Percentiles rank a stretch among this genome's conserved stretches.
phyloP scores from a whole-genome alignment of 1,140 invertebrate species.

The Eufriesea mexicana region DNA sequence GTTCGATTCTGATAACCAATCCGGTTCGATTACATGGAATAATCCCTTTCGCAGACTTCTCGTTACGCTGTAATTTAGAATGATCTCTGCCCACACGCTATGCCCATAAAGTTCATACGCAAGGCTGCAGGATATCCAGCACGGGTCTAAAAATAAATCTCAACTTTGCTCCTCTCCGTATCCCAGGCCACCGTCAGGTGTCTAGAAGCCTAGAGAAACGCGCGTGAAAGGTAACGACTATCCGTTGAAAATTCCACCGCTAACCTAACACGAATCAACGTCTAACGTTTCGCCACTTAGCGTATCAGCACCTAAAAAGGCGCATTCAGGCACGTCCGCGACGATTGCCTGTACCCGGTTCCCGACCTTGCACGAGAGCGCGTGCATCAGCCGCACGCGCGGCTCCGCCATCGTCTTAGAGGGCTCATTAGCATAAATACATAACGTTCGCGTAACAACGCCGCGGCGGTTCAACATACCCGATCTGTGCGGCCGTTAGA shows the following conservation, averaged over 20 bases:
- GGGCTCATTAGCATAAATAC: conserved; percentile 67
- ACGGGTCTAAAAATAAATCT: no score
- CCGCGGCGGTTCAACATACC: conserved; percentile 58
- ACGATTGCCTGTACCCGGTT: neutral
- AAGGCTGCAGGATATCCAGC: no score
- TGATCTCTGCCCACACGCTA: no score
- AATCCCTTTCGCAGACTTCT: no score
- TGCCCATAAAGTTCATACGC: no score
- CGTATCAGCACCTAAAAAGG: neutral
- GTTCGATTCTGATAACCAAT: no score
- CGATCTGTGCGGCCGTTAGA: conserved; percentile 37
- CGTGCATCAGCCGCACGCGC: neutral
- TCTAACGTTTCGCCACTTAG: neutral
- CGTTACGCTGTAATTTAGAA: no score
- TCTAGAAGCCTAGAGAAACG: neutral
- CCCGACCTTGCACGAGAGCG: neutral
- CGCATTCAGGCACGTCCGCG: neutral
- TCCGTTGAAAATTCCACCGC: neutral
- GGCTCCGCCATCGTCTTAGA: conserved; percentile 16
- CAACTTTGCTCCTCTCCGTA: no score
- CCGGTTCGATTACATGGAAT: no score
- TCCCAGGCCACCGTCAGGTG: neutral
- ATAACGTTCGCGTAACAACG: conserved; percentile 63
- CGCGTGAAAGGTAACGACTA: neutral
- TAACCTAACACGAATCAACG: conserved; percentile 1